Percentiles rank a stretch among this genome's conserved stretches.
Evolutionary conservation across 2,113 vertebrate genomes (phyloP).

Genomic region (Psilopogon haemacephalus): DNA sequence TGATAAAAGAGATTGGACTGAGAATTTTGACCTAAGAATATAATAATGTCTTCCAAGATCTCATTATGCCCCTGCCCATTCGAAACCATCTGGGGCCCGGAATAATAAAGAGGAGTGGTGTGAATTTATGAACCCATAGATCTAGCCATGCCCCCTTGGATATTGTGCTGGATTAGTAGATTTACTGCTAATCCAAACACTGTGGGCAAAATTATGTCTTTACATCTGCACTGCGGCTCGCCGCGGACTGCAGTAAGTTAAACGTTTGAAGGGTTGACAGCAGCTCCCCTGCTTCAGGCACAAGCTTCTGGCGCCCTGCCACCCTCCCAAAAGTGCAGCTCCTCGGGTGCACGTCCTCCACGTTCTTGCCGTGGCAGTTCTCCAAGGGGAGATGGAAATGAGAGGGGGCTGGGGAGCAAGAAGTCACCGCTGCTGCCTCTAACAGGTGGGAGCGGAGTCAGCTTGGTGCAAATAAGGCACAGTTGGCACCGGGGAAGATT

Average conservation of each 20-base stretch:
- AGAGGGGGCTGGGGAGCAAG: background rate
- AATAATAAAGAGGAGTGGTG: conserved; percentile 66
- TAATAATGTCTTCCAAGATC: conserved; percentile 71
- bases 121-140: conserved; percentile 67
- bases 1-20: conserved; percentile 55
- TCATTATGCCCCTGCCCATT: conserved; percentile 65
- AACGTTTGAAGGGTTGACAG: conserved; percentile 46
- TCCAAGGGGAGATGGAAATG: background rate
- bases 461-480: background rate
- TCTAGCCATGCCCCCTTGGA: conserved; percentile 58
- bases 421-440: background rate
- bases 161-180: conserved; percentile 69
- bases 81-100: conserved; percentile 60
- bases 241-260: conserved; percentile 18
- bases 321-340: conserved; percentile 39
- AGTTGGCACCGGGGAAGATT: background rate
- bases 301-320: conserved; percentile 30
- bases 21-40: conserved; percentile 72
- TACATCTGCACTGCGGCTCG: conserved; percentile 41
- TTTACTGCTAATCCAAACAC: conserved; percentile 72
- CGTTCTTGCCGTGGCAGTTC: background rate
- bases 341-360: conserved; percentile 4
- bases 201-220: conserved; percentile 60
- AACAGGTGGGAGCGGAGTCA: background rate
- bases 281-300: conserved; percentile 41